phyloP scores from a whole-genome alignment of 2,888 invertebrate genomes.

The Mongoloraphidia duomilia region DNA sequence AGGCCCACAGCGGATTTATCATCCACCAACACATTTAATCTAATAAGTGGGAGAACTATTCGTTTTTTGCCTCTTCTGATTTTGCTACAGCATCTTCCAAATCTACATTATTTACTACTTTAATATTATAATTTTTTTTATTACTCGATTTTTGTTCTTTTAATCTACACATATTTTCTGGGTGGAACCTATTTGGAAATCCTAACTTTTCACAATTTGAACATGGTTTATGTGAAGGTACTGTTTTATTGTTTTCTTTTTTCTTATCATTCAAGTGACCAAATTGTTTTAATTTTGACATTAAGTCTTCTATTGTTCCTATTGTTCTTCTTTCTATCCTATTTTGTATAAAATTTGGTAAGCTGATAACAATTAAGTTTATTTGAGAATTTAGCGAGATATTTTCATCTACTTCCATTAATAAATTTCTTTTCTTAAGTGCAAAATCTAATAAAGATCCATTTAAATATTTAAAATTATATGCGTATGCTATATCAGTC shows the following conservation, averaged over 20 bases:
- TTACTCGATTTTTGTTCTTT: constrained; percentile 7
- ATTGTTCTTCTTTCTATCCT: constrained; percentile 2
- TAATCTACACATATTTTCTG: constrained; percentile 7
- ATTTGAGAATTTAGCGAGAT: constrained; percentile 4
- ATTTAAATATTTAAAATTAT: constrained; percentile 4
- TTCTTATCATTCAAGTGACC: too few relatives aligned
- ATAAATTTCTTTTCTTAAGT: constrained; percentile 8
- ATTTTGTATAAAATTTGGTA: constrained; percentile 7
- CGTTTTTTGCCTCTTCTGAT: constrained; percentile 8
- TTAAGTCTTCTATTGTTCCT: constrained; percentile 4
- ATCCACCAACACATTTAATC: constrained; percentile 9
- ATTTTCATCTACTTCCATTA: constrained; percentile 4
- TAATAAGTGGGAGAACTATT: constrained; percentile 10
- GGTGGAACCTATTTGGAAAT: constrained; percentile 10
- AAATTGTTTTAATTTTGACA: too few relatives aligned
- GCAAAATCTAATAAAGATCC: constrained; percentile 9
- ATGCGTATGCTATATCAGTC: constrained; percentile 5
- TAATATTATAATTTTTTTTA: constrained; percentile 7
- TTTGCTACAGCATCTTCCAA: constrained; percentile 7
- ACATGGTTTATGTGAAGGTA: too few relatives aligned
- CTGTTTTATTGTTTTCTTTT: too few relatives aligned
- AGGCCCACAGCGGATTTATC: constrained; percentile 8
- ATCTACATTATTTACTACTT: constrained; percentile 8
- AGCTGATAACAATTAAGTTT: constrained; percentile 8
- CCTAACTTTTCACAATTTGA: constrained; percentile 11